These are phyloP conservation scores for Poeciliopsis turrubarensis DNA, from an alignment of 2,113 vertebrate genomes.

Conservation along the genomic window DNA sequence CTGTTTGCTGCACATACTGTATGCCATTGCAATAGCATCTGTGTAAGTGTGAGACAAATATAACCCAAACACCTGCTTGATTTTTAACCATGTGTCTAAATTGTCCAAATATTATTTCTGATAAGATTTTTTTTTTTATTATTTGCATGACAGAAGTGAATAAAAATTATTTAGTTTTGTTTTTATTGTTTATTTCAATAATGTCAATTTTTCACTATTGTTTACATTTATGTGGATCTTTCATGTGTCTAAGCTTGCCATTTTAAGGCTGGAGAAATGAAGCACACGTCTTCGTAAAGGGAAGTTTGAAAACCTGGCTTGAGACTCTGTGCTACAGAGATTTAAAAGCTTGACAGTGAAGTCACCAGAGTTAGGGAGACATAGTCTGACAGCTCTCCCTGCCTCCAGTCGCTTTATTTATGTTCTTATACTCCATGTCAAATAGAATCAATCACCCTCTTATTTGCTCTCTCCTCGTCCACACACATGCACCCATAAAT, in stretches of 20 bases:
- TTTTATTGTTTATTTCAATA: not conserved
- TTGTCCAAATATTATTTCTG: not conserved
- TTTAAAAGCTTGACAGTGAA: constrained; percentile 21
- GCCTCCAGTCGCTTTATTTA: constrained; percentile 51
- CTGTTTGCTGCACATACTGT: no score
- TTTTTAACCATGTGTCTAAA: no score
- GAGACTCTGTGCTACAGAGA: constrained; percentile 30
- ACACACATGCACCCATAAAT: constrained; percentile 2
- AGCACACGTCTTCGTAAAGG: constrained; percentile 17
- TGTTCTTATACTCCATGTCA: constrained; percentile 45
- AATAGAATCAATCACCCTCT: constrained; percentile 57
- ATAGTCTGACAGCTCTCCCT: constrained; percentile 46
- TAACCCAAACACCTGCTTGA: not conserved
- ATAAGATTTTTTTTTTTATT: not conserved
- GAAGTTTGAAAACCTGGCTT: constrained; percentile 33
- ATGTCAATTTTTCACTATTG: not conserved
- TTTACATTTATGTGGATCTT: not conserved
- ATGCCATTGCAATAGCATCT: no score
- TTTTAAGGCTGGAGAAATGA: constrained; percentile 23
- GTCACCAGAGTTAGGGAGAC: constrained; percentile 28
- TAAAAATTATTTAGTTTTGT: not conserved
- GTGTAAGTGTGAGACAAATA: not conserved
- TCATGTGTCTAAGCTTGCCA: not conserved
- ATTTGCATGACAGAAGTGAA: not conserved
- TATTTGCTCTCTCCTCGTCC: constrained; percentile 1